Evolutionary conservation across 2,797 vertebrate species (phyloP).

Genomic region (Sebastes paucispinis): DNA sequence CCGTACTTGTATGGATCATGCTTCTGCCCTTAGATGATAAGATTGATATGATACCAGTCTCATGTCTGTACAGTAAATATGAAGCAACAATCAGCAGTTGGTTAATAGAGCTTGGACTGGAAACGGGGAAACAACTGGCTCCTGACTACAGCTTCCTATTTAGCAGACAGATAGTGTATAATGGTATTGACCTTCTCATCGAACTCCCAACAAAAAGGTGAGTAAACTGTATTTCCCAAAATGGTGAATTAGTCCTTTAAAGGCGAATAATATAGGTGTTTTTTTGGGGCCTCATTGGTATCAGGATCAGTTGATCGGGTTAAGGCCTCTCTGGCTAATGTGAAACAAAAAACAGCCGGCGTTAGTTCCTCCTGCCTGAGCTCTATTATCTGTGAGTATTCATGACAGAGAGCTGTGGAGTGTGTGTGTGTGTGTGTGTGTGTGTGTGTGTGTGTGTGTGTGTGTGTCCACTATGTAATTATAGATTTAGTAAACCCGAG

Average conservation of each 20-base stretch:
- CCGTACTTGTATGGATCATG: fast-evolving
- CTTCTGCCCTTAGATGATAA: not conserved
- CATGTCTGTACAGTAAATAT: too few species aligned
- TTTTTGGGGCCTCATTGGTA: not conserved
- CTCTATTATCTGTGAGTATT: constrained; percentile 22
- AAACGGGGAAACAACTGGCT: not conserved
- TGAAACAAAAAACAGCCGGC: constrained; percentile 10
- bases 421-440: not conserved
- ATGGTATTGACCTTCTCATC: not conserved
- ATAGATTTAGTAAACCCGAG: constrained; percentile 13
- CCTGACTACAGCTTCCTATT: not conserved
- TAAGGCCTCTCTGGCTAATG: constrained; percentile 13
- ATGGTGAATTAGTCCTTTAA: not conserved
- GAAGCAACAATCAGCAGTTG: too few species aligned
- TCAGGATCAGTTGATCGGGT: not conserved
- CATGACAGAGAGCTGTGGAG: constrained; percentile 16
- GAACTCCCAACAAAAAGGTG: not conserved
- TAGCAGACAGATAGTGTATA: not conserved
- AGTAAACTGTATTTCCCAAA: not conserved
- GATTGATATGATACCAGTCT: not conserved
- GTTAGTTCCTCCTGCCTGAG: constrained; percentile 13
- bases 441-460: not conserved
- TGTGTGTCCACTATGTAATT: too few species aligned
- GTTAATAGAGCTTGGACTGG: too few species aligned
- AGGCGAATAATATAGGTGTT: not conserved